Evolutionary conservation across 2,113 vertebrate species (phyloP), one percentile per base, ranked within the genome.

Genomic region (Halcyon malimbica): DNA sequence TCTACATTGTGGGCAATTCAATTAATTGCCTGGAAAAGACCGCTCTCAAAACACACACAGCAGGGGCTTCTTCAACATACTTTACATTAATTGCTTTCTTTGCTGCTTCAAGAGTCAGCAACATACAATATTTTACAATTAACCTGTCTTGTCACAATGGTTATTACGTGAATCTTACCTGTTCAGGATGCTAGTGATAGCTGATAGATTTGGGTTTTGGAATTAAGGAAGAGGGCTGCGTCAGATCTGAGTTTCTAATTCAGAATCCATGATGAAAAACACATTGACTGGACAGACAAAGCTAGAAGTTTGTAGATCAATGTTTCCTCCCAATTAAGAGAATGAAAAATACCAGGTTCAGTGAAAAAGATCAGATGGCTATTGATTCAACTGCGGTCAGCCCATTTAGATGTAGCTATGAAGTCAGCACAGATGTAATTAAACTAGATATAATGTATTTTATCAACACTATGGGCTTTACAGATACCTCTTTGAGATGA

Each of bases 11-110:
- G 64, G 77, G 59, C 62, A 90, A 83, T 56, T 77, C 53, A 97
- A 95, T 89, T 92, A 95, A 95, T 93, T 95, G 68, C 75, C 91
- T 94, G 78, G 73, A 94, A 93, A 97, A 86, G 54, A 67, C 71
- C 88, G 84, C 53, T 73, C 71, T 96, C 41, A 71, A 96, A 93
- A 89, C 64, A 94, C 18, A 57, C 87, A 82, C 83, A 95, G 83
- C 83, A 95, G 83, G 93, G 93, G 68, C 71, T 92, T 88, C 64
- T 94, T 94, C 85, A 92, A 26, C 56, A 95, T 86, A 69, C 46
- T 91, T 92, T 95, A 76, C 81, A 95, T 95, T 93, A 92, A 93
- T 90, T 92, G 63, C 53, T 88, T 95, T 92, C 42, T 84, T 91
- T 79, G 19, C 41, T 92, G 37, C 81, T 94, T 97, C 81, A 79